Conservation (phyloP, 2,113 vertebrate genomes). For the Notothenia rossii region DNA sequence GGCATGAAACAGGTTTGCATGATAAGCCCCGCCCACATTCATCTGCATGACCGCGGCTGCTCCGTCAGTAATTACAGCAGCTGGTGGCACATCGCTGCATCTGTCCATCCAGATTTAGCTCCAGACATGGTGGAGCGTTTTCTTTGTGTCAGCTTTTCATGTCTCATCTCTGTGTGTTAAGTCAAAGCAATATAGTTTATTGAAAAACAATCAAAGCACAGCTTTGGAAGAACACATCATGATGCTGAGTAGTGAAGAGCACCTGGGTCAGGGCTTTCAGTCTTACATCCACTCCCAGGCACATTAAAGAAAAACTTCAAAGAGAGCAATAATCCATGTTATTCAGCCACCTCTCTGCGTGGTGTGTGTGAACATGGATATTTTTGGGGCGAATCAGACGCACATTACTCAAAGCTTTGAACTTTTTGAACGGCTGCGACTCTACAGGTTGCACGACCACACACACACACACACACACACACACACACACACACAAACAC, state of each 20-base stretch:
- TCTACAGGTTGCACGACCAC: conserved; percentile 29
- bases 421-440: conserved; percentile 43
- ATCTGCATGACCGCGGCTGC: conserved; percentile 28
- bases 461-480: not conserved
- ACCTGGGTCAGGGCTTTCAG: conserved; percentile 40
- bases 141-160: conserved; percentile 28
- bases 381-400: conserved; percentile 60
- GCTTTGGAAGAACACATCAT: conserved; percentile 1
- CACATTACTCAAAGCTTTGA: conserved; percentile 64
- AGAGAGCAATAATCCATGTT: conserved; percentile 49
- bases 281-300: conserved; percentile 22
- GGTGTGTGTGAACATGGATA: conserved; percentile 34
- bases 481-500: not conserved
- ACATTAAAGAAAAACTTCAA: conserved; percentile 62
- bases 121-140: conserved; percentile 21
- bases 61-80: conserved; percentile 47
- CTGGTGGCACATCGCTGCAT: conserved; percentile 44
- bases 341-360: conserved; percentile 34
- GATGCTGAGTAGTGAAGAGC: conserved; percentile 27
- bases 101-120: conserved; percentile 43
- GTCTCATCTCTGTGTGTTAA: conserved; percentile 14
- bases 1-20: conserved; percentile 48
- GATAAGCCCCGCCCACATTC: conserved; percentile 17
- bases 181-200: conserved; percentile 19
- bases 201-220: conserved; percentile 47